A percentile compares a stretch with the other conserved stretches of the same genome.
Conservation (phyloP, 2,113 vertebrate species). For the Steatornis caripensis region DNA sequence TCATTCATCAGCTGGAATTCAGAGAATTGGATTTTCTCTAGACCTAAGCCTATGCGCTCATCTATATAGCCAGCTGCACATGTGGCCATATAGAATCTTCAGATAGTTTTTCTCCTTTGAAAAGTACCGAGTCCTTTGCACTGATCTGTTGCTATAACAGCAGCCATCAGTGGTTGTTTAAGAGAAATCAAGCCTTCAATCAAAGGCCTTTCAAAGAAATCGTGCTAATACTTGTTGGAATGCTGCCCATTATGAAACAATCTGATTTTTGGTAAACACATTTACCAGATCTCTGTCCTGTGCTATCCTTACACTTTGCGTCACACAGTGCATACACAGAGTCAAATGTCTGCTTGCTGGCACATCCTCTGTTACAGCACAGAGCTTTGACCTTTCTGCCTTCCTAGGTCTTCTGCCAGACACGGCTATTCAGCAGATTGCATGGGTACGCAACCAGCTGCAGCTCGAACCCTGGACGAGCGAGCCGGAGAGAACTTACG, state of each 20-base stretch:
- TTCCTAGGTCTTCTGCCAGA: not conserved
- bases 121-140: not conserved
- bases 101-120: not conserved
- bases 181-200: not conserved
- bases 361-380: not conserved
- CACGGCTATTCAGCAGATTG: not conserved
- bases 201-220: not conserved
- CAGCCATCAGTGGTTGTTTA: not conserved
- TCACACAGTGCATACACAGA: accelerated
- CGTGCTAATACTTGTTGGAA: not conserved
- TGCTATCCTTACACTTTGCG: not conserved
- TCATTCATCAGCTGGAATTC: not conserved
- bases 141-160: not conserved
- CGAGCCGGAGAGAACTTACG: not conserved
- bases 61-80: not conserved
- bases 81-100: not conserved
- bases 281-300: not conserved
- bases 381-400: not conserved
- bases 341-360: not conserved
- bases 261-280: not conserved
- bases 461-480: accelerated
- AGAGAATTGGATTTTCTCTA: not conserved
- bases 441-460: not conserved
- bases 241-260: not conserved
- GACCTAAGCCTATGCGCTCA: not conserved